Evolutionary conservation across 2,888 invertebrate genomes (phyloP), one percentile per base, ranked within the genome.

Genomic region (Lumbricus terrestris): DNA sequence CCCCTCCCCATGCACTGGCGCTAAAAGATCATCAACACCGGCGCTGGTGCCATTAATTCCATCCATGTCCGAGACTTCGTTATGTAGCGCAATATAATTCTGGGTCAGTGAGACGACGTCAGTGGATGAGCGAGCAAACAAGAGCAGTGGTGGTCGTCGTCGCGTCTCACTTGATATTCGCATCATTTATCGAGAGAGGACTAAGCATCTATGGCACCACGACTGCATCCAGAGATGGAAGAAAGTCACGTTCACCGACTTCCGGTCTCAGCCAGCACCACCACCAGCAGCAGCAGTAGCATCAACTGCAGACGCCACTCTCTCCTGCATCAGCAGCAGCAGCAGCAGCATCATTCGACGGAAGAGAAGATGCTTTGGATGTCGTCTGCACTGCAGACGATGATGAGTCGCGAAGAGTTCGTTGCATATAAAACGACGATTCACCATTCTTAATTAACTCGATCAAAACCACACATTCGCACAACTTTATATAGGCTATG

Each of bases 281-380:
- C 20, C 47, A 47, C 20, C 47, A 69, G 2, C 69, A 69, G 0
- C 69, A 69, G 29, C 69, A 69, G 69, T 8, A 69, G 29, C 69
- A n/a, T n/a, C n/a, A n/a, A n/a, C n/a, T n/a, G n/a, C n/a, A 69
- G 69, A 69, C 69, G 69, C 69, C 69, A 69, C 69, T 69, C 69
- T 69, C 11, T 16, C n/a, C n/a, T n/a, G n/a, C 47, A 47, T 1
- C 47, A 47, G 3, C 47, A 69, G 2, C 69, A 69, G 0, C 69
- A 69, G 29, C 69, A 69, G 69, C 29, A 69, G 29, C 69, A 69
- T 4, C 69, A 69, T 69, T n/a, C 69, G 69, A 69, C n/a, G 29
- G 69, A 69, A n/a, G 69, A 69, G 69, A 69, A n/a, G 69, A 69
- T 69, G 69, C 69, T 69, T 29, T 69, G 69, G 69, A 69, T 69